phyloP scores from a whole-genome alignment of 2,888 invertebrate species.

The Octonoba sinensis region DNA sequence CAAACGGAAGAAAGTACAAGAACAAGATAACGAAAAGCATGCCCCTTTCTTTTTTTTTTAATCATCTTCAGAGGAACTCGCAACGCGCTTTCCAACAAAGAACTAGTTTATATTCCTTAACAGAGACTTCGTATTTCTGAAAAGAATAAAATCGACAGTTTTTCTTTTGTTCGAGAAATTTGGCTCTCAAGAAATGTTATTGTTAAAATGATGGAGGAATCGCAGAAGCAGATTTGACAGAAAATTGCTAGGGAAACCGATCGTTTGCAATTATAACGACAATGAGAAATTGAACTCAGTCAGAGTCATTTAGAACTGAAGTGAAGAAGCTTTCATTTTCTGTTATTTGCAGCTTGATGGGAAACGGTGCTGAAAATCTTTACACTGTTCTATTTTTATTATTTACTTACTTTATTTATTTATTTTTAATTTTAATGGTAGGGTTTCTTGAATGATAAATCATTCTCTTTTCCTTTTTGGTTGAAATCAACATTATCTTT shows the following conservation, averaged over 20 bases:
- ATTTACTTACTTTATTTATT: too few species aligned
- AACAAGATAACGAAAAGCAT: constrained; percentile 3
- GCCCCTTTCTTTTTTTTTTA: neutral
- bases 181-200: too few species aligned
- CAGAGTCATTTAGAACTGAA: too few species aligned
- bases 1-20: neutral
- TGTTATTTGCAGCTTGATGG: neutral
- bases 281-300: constrained; percentile 4
- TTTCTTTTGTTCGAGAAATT: neutral
- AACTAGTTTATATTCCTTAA: constrained; percentile 30
- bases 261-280: neutral
- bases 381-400: too few species aligned
- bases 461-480: neutral
- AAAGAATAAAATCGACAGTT: neutral
- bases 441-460: neutral
- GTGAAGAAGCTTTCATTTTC: constrained; percentile 6
- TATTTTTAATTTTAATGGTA: too few species aligned
- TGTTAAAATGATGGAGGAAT: too few species aligned
- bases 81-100: constrained; percentile 26
- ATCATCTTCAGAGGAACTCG: constrained; percentile 4
- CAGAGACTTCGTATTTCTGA: neutral
- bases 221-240: too few species aligned
- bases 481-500: neutral
- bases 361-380: too few species aligned
- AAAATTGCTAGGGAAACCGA: neutral